Conservation (phyloP, 2,113 vertebrate genomes). For the Gopherus flavomarginatus region DNA sequence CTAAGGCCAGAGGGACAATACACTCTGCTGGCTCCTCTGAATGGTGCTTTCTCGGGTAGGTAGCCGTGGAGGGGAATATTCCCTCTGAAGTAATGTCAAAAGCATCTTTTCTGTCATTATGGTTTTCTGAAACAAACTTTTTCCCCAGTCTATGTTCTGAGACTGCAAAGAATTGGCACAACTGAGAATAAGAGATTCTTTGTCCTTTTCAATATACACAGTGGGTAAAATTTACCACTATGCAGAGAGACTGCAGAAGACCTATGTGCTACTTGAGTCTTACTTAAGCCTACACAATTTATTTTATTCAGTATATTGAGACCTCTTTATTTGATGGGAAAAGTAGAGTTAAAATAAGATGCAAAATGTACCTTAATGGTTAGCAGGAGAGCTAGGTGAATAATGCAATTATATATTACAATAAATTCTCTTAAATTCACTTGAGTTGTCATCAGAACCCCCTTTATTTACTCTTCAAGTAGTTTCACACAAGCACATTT, state of each 20-base stretch:
- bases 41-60: constrained; percentile 91
- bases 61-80: not conserved
- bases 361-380: not conserved
- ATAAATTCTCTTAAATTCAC: not conserved
- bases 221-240: not conserved
- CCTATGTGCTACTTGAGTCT: too few relatives aligned
- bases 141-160: not conserved
- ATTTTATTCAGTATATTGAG: not conserved
- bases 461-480: not conserved
- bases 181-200: not conserved
- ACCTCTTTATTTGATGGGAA: not conserved
- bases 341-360: not conserved
- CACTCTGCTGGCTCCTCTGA: constrained; percentile 91
- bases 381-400: not conserved
- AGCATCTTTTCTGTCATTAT: not conserved
- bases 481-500: fast-evolving
- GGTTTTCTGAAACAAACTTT: not conserved
- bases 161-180: not conserved
- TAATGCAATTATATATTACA: not conserved
- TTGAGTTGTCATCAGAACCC: not conserved
- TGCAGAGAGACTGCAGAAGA: not conserved
- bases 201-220: not conserved
- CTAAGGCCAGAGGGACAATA: constrained; percentile 87
- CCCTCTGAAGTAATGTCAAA: not conserved
- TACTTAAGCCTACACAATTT: not conserved